Evolutionary conservation across 2,113 vertebrate species (phyloP), one percentile per base, ranked within the genome.

Genomic region (Lepus americanus): DNA sequence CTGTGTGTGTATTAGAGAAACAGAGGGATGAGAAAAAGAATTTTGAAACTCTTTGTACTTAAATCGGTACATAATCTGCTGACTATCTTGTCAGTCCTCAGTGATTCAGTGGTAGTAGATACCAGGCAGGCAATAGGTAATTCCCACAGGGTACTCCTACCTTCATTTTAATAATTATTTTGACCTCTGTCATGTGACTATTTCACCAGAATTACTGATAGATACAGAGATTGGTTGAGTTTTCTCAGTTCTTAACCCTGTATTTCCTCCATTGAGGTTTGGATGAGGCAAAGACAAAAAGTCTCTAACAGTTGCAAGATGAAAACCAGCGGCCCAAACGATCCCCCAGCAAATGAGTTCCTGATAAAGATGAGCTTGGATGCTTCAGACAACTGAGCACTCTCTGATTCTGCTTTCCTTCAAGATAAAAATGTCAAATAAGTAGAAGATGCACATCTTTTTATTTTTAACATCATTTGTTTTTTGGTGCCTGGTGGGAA

Each of bases 121-220:
- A 67, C 33, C 36, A 91, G 27, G 49, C 69, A 90, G 55, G 53
- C 8, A 70, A 59, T 25, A 85, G 10, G 19, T 61, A 31, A 87
- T 90, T 67, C 31, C 72, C 19, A 90, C n/a, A 77, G 55, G 64
- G 70, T 69, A 82, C 27, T 49, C 27, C 36, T 72, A 8, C 36
- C 12, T 55, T 87, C 17, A 27, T 79, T 89, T 89, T 55, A 67
- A 20, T 80, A 63, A 83, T 92, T 61, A 88, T 55, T 82, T 88
- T 92, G 49, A 78, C 23, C 23, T 53, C 16, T 85, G 53, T 64
- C 64, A 74, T 79, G 22, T 94, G 72, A 69, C 16, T 61, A 14
- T 92, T 79, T 85, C 11, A 55, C 61, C 53, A 85, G 74, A 92
- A 83, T 66, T 90, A 82, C n/a, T 87, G 74, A 77, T 3, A 69